Base-by-base conservation (phyloP, 2,888 invertebrate genomes). In the Luperina nickerlii region DNA sequence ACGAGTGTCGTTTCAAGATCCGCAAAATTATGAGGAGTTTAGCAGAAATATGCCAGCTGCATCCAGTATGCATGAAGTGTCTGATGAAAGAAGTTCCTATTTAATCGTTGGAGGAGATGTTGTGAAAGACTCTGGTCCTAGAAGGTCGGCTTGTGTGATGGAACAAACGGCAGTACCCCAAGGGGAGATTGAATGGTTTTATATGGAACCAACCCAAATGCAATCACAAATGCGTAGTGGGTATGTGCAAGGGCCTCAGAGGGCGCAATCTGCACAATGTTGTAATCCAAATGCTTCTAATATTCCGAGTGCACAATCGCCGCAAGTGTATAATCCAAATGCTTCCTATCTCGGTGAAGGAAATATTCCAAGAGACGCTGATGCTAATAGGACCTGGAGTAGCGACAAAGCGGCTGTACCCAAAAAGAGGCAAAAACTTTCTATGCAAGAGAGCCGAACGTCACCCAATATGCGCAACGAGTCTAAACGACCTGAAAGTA, bases 11-110 rank as follows among this genome's bases (percentile, higher is more conserved):
- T 92, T 93, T 86, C 79, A 89, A 78, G 88, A 90, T 48, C 85
- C 90, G 0, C 78, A 86, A 24, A 86, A 87, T 57, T 94, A 92
- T 82, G 87, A 90, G 13, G 90, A 91, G 0, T 93, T 94, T 76
- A 90, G 89, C 32, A 79, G 84, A 75, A 82, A 90, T 74, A 87
- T 92, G 83, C 90, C 89, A 20, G 77, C 78, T 11, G 90, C 90
- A 32, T 93, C 93, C 1, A 91, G 91, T 76, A 90, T 88, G 67
- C 45, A 45, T 3, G 86, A 85, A 20, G 54, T 65, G 60, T 71
- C 75, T 68, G 86, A 87, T 38, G 71, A 84, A 60, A 77, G 77
- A 15, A 84, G 79, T 45, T 89, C 86, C 11, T 86, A 86, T 67
- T 83, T 87, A 74, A 71, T 89, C 13, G 32, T 79, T 38, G 89